Base-by-base conservation (phyloP, 2,888 invertebrate species). In the Hofmannophila pseudospretella region DNA sequence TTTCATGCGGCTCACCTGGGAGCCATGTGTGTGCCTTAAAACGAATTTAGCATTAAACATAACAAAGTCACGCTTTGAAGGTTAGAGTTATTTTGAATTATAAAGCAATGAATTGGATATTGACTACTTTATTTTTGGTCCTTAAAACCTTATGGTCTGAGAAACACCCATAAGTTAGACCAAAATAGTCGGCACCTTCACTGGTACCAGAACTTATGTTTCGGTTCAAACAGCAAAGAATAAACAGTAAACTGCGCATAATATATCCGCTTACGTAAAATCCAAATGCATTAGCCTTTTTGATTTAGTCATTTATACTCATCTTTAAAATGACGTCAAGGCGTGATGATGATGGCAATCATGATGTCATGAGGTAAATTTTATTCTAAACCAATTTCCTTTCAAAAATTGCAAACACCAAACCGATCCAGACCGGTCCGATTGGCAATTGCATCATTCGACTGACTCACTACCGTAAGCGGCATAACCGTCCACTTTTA, bases 371-470 rank as follows among this genome's bases (percentile, higher is more conserved):
- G n/a, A n/a, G n/a, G n/a, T n/a, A n/a, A n/a, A n/a, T n/a, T n/a
- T n/a, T n/a, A n/a, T 27, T 27, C 10, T 27, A 11, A 11, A 5
- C 27, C 4, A 27, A 5, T 27, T 27, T 27, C 11, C 27, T n/a
- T n/a, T 27, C 10, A 10, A 30, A n/a, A 3, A 30, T 5, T 19
- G 30, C 19, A 30, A 30, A 30, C 16, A 14, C 12, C 5, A 16
- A 16, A 10, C 28, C 28, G 7, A 27, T 10, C 7, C 27, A 11
- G 11, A 11, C 16, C 29, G 14, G 14, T 29, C n/a, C 29, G 13
- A 41, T 36, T 38, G 19, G 32, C 12, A 29, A 36, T 45, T 50
- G 42, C 49, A 48, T 51, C 49, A 14, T 23, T n/a, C 27, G 10
- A 7, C 27, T 27, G 27, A 27, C 12, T 27, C 27, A 54, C 38